Conservation (phyloP, 2,888 invertebrate genomes). For the Nemapogon koenigi region DNA sequence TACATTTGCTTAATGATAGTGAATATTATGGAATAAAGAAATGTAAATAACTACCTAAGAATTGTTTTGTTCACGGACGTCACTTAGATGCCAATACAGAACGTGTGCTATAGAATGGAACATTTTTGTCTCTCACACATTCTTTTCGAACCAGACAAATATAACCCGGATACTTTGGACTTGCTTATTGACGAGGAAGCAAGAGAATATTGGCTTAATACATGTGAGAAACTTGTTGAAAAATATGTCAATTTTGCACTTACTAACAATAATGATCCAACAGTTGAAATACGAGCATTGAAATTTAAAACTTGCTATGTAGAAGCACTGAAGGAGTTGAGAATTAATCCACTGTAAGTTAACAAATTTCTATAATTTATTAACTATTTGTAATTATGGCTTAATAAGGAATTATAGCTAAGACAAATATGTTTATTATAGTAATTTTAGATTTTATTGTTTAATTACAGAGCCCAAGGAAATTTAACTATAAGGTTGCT, state of each 20-base stretch:
- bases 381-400: slow-evolving; percentile 1
- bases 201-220: slow-evolving; percentile 89
- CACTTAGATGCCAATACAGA: background rate
- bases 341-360: slow-evolving; percentile 81
- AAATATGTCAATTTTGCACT: slow-evolving; percentile 87
- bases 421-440: background rate
- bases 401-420: slow-evolving; percentile 10
- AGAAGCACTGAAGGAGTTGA: slow-evolving; percentile 76
- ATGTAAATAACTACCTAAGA: slow-evolving; percentile 1
- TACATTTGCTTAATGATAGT: slow-evolving; percentile 5
- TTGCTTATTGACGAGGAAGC: slow-evolving; percentile 85
- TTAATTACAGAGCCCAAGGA: slow-evolving; percentile 68
- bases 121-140: slow-evolving; percentile 61
- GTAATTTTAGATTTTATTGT: slow-evolving; percentile 1
- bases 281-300: slow-evolving; percentile 79
- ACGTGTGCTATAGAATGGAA: slow-evolving; percentile 37
- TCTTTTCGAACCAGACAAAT: slow-evolving; percentile 77
- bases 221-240: slow-evolving; percentile 85
- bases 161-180: slow-evolving; percentile 93
- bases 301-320: slow-evolving; percentile 85
- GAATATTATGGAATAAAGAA: slow-evolving; percentile 5
- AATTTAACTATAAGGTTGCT: slow-evolving; percentile 88
- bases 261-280: slow-evolving; percentile 74
- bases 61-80: background rate
- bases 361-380: slow-evolving; percentile 10